These are phyloP conservation scores for Heteractis magnifica DNA, from an alignment of 92 coral and sea anemone species.

Conservation along the genomic window DNA sequence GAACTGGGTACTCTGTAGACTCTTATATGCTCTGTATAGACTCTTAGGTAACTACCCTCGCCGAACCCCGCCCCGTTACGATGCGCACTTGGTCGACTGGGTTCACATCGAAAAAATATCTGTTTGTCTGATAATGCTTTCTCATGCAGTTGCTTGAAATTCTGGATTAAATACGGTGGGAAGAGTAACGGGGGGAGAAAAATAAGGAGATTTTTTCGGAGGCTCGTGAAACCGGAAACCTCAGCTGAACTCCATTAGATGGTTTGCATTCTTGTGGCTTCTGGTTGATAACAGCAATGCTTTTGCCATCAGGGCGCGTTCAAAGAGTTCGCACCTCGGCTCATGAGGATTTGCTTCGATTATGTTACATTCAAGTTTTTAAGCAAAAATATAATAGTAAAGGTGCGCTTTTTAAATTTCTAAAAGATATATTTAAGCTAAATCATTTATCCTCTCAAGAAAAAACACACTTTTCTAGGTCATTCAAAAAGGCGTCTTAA, in stretches of 20 bases:
- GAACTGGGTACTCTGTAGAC: too few relatives aligned
- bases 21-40: too few relatives aligned
- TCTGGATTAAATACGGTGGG: too few relatives aligned
- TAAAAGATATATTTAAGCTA: too few relatives aligned
- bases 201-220: background rate
- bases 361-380: background rate
- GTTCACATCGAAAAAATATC: background rate
- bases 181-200: background rate
- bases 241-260: background rate
- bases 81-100: slow-evolving; percentile 2
- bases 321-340: background rate
- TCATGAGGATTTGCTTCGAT: background rate
- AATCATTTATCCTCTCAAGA: background rate
- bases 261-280: slow-evolving; percentile 3
- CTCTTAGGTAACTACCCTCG: too few relatives aligned
- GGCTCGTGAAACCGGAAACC: slow-evolving; percentile 25
- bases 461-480: background rate
- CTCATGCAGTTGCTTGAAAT: too few relatives aligned
- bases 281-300: background rate
- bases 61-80: background rate
- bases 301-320: background rate
- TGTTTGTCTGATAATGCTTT: slow-evolving; percentile 9
- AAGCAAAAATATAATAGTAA: background rate
- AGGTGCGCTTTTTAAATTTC: background rate
- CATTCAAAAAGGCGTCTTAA: background rate